Percentiles rank a stretch among this genome's conserved stretches.
Conservation (phyloP, 1,140 invertebrate species). For the Cydia pomonella region DNA sequence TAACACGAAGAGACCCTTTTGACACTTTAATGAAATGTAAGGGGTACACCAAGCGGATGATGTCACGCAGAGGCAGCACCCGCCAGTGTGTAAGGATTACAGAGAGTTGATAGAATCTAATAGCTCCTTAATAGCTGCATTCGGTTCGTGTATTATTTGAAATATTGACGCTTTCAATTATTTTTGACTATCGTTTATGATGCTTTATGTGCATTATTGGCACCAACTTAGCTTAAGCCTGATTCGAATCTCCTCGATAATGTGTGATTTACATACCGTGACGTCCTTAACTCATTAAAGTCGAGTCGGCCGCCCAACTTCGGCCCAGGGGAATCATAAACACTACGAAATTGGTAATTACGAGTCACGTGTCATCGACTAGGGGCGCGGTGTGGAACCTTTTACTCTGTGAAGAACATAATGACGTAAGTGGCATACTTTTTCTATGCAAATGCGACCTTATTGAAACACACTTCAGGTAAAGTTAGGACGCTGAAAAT, state of each 20-base stretch:
- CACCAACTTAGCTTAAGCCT: not conserved
- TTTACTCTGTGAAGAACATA: not conserved
- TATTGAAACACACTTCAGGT: not conserved
- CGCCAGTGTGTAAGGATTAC: no score
- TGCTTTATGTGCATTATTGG: no score
- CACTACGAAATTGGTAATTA: constrained; percentile 30
- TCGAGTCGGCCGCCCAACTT: not conserved
- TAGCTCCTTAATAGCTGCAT: no score
- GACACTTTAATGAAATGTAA: no score
- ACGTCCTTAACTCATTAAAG: constrained; percentile 29
- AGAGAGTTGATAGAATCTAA: no score
- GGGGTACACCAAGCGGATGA: no score
- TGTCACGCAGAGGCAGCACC: no score
- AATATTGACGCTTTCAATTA: no score
- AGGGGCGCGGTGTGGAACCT: not conserved
- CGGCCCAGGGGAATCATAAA: constrained; percentile 16
- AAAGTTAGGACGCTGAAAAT: not conserved
- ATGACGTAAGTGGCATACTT: not conserved
- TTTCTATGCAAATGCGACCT: not conserved
- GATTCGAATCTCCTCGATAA: not conserved
- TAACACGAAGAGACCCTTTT: no score
- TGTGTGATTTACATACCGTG: constrained; percentile 28
- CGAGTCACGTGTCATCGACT: constrained; percentile 23
- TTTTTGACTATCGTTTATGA: no score
- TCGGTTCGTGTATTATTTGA: no score